Evolutionary conservation across 2,888 invertebrate genomes (phyloP).

Genomic region (Sussaba pulchella): DNA sequence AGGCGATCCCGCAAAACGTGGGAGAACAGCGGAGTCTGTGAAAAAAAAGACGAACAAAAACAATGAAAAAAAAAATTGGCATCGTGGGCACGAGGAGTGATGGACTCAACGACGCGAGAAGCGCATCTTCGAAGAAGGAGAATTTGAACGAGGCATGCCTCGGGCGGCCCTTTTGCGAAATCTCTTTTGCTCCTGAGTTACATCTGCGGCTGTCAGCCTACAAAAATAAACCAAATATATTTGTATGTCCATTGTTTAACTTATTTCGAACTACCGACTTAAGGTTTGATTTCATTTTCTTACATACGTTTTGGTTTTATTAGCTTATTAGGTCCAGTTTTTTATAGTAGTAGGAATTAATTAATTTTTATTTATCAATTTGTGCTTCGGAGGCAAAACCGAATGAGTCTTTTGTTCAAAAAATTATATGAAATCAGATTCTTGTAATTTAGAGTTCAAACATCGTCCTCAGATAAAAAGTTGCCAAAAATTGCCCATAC

Average conservation of each 20-base stretch:
- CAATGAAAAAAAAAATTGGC: constrained; percentile 9
- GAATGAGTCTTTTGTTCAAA: too few species aligned
- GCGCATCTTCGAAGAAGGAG: constrained; percentile 72
- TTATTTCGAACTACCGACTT: background rate
- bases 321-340: background rate
- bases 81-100: constrained; percentile 45
- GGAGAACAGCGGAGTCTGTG: constrained; percentile 49
- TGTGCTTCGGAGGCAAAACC: too few species aligned
- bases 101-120: constrained; percentile 23
- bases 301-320: background rate
- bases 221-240: background rate
- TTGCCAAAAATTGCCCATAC: too few species aligned
- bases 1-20: constrained; percentile 57
- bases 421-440: too few species aligned
- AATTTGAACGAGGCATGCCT: constrained; percentile 79
- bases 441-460: too few species aligned
- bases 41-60: constrained; percentile 54
- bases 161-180: constrained; percentile 76
- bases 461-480: too few species aligned
- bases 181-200: constrained; percentile 56
- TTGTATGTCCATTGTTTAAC: constrained; percentile 30
- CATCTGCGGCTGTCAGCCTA: constrained; percentile 19
- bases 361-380: too few species aligned
- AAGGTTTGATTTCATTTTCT: background rate
- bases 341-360: background rate